Evolutionary conservation across 2,888 invertebrate species (phyloP).

Genomic region (Stenolophus ochropezus): DNA sequence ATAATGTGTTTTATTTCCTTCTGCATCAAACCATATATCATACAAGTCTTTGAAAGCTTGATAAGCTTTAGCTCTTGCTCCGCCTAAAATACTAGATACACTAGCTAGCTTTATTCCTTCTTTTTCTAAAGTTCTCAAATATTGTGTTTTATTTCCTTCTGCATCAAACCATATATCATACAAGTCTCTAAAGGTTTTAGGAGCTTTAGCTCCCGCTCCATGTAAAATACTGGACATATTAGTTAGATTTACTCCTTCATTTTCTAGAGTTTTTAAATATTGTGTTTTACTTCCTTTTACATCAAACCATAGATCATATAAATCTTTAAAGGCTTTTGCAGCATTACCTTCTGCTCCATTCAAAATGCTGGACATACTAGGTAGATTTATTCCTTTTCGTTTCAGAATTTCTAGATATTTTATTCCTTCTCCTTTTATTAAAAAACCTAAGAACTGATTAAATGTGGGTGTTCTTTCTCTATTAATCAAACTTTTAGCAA

Average conservation of each 20-base stretch:
- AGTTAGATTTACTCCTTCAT: conserved; percentile 48
- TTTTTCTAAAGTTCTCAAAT: conserved; percentile 39
- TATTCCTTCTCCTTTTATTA: conserved; percentile 66
- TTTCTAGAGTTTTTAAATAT: conserved; percentile 53
- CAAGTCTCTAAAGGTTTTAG: conserved; percentile 47
- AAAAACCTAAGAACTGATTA: conserved; percentile 68
- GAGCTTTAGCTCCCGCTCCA: conserved; percentile 61
- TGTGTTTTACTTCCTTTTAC: conserved; percentile 60
- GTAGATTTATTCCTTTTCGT: conserved; percentile 55
- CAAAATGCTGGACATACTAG: conserved; percentile 54
- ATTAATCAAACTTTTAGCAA: conserved; percentile 68
- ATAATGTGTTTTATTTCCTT: conserved; percentile 61
- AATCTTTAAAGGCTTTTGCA: conserved; percentile 55
- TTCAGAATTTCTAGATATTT: conserved; percentile 64
- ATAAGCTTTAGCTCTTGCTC: conserved; percentile 60
- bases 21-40: conserved; percentile 59
- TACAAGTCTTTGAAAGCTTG: conserved; percentile 61
- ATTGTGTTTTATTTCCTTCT: conserved; percentile 48
- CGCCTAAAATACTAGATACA: conserved; percentile 60
- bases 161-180: conserved; percentile 40
- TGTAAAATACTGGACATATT: conserved; percentile 65
- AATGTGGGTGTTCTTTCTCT: conserved; percentile 67
- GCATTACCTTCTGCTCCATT: conserved; percentile 39
- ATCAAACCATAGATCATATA: conserved; percentile 60
- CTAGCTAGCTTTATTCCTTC: conserved; percentile 54